Conservation (phyloP, 2,113 vertebrate genomes). For the Pleuronectes platessa region DNA sequence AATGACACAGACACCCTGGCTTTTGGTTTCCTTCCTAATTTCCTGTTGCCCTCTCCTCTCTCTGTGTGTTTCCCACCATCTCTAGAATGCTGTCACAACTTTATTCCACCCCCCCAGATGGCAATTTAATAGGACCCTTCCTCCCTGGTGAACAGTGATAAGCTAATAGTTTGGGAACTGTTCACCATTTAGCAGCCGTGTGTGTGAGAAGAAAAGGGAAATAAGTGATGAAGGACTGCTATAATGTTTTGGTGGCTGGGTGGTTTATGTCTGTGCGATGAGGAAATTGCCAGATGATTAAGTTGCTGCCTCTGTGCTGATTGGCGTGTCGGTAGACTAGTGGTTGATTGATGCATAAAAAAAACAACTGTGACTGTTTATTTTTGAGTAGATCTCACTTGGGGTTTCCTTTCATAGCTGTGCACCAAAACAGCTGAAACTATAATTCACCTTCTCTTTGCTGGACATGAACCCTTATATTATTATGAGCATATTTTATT, state of each 20-base stretch:
- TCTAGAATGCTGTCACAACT: constrained; percentile 57
- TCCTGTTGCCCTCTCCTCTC: constrained; percentile 50
- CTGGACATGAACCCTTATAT: not conserved
- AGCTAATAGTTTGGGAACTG: constrained; percentile 69
- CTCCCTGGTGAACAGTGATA: constrained; percentile 74
- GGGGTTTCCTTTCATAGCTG: not conserved
- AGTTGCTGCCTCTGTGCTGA: constrained; percentile 8
- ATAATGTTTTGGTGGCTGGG: not conserved
- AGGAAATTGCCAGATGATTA: constrained; percentile 27
- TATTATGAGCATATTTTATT: constrained; percentile 16
- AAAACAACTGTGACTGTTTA: constrained; percentile 6
- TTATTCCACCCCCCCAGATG: constrained; percentile 51
- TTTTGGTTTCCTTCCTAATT: constrained; percentile 57
- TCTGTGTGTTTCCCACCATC: constrained; percentile 60
- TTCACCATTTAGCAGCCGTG: constrained; percentile 46
- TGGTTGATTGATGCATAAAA: constrained; percentile 49
- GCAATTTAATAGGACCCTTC: constrained; percentile 69
- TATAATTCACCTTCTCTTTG: constrained; percentile 8
- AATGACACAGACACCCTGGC: constrained; percentile 16
- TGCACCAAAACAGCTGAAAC: not conserved
- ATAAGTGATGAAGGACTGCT: constrained; percentile 12
- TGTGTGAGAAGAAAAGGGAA: constrained; percentile 31
- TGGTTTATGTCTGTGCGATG: not conserved
- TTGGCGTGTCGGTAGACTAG: constrained; percentile 32
- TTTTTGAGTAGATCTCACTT: constrained; percentile 4